A percentile compares a stretch with the other conserved stretches of the same genome.
phyloP scores from a whole-genome alignment of 2,113 vertebrate genomes.

The Regulus satrapa region DNA sequence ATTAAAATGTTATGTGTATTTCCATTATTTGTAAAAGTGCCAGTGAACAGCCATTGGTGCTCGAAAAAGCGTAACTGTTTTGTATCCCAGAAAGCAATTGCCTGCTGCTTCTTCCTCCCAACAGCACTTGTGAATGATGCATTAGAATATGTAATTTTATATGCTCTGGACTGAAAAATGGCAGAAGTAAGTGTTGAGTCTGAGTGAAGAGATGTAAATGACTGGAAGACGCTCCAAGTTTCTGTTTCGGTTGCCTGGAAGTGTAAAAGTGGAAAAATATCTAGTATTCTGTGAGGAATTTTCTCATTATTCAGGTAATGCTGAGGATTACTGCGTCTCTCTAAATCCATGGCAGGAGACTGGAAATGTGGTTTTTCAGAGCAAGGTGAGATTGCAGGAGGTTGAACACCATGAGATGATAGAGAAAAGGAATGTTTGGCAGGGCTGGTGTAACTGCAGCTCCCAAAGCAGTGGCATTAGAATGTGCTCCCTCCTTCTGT shows the following conservation, averaged over 20 bases:
- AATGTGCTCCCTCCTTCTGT: background rate
- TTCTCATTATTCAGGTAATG: background rate
- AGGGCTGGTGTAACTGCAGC: background rate
- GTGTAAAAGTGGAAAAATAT: background rate
- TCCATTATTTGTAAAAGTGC: background rate
- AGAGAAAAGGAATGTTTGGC: background rate
- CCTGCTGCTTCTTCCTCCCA: background rate
- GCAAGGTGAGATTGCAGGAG: background rate
- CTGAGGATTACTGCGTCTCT: background rate
- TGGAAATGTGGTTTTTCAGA: background rate
- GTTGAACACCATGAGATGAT: fast-evolving
- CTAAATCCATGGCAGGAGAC: background rate
- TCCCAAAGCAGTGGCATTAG: background rate
- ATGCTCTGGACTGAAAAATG: background rate
- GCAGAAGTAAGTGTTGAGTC: background rate
- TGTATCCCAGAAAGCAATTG: background rate
- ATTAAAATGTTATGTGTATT: background rate
- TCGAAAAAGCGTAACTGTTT: background rate
- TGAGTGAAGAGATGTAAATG: background rate
- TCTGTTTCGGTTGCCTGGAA: background rate
- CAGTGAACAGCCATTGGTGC: background rate
- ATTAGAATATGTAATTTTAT: background rate
- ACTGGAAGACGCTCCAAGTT: background rate
- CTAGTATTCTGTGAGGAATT: background rate
- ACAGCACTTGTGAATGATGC: background rate